Percentiles rank a stretch among this genome's conserved stretches.
These are phyloP conservation scores for Florisuga fusca DNA, from an alignment of 2,797 vertebrate species.

Conservation along the genomic window DNA sequence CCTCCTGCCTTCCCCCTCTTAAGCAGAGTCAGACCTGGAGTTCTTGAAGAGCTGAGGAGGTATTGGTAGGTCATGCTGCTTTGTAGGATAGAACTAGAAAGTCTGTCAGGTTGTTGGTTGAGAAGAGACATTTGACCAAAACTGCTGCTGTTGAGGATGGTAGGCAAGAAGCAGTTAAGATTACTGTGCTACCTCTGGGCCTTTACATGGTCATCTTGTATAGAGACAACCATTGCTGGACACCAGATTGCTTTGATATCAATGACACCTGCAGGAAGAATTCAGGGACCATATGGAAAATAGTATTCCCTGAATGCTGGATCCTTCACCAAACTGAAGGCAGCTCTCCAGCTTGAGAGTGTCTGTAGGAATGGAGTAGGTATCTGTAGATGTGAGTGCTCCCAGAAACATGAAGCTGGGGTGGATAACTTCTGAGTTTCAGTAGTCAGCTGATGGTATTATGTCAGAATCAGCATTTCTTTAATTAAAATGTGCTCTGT, in stretches of 20 bases:
- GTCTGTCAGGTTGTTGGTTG: not conserved
- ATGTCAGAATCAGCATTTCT: conserved; percentile 22
- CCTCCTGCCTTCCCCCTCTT: too few species aligned
- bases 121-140: not conserved
- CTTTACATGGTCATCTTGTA: not conserved
- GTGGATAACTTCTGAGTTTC: not conserved
- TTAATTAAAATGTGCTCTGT: not conserved
- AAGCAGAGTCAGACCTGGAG: not conserved
- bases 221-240: not conserved
- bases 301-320: not conserved
- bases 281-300: not conserved
- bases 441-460: not conserved
- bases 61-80: not conserved
- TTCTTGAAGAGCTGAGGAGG: not conserved
- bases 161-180: not conserved
- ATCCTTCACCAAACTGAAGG: not conserved
- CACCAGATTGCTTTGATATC: not conserved
- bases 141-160: not conserved
- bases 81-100: not conserved
- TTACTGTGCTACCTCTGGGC: not conserved
- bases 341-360: not conserved
- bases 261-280: not conserved
- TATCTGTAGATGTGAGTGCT: not conserved
- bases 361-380: too few species aligned
- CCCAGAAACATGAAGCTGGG: not conserved